Evolutionary conservation across 2,113 vertebrate species (phyloP).

Genomic region (Lanius collurio): DNA sequence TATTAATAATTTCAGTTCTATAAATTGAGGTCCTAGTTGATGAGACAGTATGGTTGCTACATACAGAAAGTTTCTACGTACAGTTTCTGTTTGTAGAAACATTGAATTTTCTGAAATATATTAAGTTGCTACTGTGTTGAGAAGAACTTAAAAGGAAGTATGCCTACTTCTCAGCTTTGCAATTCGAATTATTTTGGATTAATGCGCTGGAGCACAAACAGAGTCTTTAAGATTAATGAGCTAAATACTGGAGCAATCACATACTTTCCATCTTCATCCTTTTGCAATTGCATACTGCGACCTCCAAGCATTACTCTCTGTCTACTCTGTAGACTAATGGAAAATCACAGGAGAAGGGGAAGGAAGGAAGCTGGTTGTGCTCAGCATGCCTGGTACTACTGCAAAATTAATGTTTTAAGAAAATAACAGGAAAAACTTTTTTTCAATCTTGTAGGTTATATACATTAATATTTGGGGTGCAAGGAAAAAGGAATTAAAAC

Average conservation of each 20-base stretch:
- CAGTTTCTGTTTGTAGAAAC: background rate
- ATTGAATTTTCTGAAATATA: background rate
- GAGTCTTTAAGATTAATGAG: slow-evolving; percentile 23
- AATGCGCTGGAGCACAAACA: background rate
- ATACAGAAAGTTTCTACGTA: background rate
- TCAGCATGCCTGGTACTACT: background rate
- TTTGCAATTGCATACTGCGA: background rate
- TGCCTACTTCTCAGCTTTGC: background rate
- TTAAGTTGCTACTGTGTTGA: background rate
- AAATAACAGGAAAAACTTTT: background rate
- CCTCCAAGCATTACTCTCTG: background rate
- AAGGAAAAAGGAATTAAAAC: background rate
- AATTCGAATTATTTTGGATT: background rate
- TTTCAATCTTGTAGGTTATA: background rate
- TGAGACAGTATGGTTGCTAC: background rate
- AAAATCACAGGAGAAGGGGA: background rate
- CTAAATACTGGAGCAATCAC: slow-evolving; percentile 16
- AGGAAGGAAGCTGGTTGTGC: background rate
- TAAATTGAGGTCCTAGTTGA: background rate
- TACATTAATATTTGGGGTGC: background rate
- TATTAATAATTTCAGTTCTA: background rate
- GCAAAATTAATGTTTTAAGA: background rate
- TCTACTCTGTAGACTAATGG: background rate
- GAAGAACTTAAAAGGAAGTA: background rate
- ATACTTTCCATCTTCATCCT: slow-evolving; percentile 22